Evolutionary conservation across 2,113 vertebrate species (phyloP).

Genomic region (Erpornis zantholeuca): DNA sequence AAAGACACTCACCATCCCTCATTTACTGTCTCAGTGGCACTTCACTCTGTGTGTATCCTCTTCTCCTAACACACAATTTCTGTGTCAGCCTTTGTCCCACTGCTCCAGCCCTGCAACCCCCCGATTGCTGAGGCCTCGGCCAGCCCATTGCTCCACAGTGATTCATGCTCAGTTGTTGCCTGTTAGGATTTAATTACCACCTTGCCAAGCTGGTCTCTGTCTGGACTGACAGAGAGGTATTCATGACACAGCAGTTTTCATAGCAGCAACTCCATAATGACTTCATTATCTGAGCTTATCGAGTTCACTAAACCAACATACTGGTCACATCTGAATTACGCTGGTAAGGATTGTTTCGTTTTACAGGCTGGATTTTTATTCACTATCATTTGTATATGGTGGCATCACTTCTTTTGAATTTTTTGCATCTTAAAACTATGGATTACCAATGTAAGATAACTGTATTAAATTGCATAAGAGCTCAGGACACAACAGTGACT

Average conservation of each 20-base stretch:
- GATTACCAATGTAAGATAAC: background rate
- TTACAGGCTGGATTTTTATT: background rate
- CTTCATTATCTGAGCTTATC: background rate
- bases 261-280: background rate
- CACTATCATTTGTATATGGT: background rate
- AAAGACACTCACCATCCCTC: background rate
- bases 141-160: background rate
- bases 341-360: background rate
- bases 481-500: background rate
- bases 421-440: background rate
- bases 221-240: background rate
- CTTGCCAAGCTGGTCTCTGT: background rate
- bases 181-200: background rate
- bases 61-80: background rate
- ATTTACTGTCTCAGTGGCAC: background rate
- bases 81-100: background rate
- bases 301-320: background rate
- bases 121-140: background rate
- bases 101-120: background rate
- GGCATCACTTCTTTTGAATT: background rate
- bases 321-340: background rate
- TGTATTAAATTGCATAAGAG: background rate
- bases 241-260: background rate
- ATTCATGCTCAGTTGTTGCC: background rate
- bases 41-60: background rate